Evolutionary conservation across 2,888 invertebrate species (phyloP).

Genomic region (Pseudanteris insignis): DNA sequence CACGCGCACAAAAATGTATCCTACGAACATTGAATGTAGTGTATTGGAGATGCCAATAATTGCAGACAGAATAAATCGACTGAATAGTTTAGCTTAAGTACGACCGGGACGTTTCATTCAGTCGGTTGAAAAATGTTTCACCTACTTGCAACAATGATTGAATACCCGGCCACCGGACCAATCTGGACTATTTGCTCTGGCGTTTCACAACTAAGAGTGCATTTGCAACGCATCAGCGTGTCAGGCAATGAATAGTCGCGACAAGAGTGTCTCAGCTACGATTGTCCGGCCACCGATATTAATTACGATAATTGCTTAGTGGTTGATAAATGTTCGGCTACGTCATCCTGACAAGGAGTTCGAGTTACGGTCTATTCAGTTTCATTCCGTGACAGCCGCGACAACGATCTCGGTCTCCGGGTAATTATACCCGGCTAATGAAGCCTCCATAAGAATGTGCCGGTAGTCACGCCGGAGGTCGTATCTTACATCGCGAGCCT

Average conservation of each 20-base stretch:
- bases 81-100: too few relatives aligned
- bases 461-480: slow-evolving; percentile 46
- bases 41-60: too few relatives aligned
- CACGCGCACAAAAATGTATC: too few relatives aligned
- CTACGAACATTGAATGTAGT: too few relatives aligned
- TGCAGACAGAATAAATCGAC: too few relatives aligned
- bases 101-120: too few relatives aligned
- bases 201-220: slow-evolving; percentile 2
- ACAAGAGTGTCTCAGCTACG: slow-evolving; percentile 35
- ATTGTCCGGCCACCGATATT: slow-evolving; percentile 52
- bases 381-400: slow-evolving; percentile 48
- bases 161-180: too few relatives aligned
- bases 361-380: slow-evolving; percentile 49
- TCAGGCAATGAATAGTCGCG: slow-evolving; percentile 37
- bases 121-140: too few relatives aligned
- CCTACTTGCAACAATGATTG: too few relatives aligned
- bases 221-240: slow-evolving; percentile 24
- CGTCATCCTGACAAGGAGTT: slow-evolving; percentile 48
- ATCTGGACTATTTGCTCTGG: too few relatives aligned
- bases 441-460: slow-evolving; percentile 51
- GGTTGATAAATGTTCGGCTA: slow-evolving; percentile 55
- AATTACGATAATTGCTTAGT: slow-evolving; percentile 59
- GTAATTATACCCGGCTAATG: slow-evolving; percentile 60
- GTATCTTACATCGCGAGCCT: slow-evolving; percentile 48
- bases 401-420: slow-evolving; percentile 56